Conservation (phyloP, 2,888 invertebrate genomes). For the Sericinus montela region DNA sequence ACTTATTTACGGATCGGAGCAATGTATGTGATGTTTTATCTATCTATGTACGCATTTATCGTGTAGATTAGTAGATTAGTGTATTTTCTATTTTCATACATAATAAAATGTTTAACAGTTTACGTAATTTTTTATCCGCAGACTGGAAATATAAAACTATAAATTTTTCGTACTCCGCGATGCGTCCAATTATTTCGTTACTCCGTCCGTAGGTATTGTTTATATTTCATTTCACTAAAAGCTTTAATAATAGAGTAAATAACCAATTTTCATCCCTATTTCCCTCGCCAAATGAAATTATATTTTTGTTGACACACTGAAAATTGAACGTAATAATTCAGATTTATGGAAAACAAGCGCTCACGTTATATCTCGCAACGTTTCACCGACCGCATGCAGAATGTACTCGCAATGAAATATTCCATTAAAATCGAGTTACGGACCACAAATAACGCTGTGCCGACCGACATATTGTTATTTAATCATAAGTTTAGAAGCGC, state of each 20-base stretch:
- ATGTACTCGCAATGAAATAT: conserved; percentile 13
- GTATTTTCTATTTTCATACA: too few relatives aligned
- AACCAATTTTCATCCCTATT: conserved; percentile 19
- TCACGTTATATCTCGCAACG: conserved; percentile 7
- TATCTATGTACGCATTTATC: too few relatives aligned
- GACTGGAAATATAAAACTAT: too few relatives aligned
- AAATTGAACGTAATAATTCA: conserved; percentile 19
- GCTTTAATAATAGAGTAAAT: conserved; percentile 20
- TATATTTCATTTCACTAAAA: conserved; percentile 18
- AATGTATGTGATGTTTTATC: too few relatives aligned
- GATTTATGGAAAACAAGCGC: conserved; percentile 13
- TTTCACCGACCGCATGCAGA: conserved; percentile 15
- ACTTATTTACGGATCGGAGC: too few relatives aligned
- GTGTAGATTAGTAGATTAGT: too few relatives aligned
- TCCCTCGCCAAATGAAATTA: conserved; percentile 18
- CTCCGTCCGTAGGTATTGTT: background rate
- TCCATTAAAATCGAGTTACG: conserved; percentile 16
- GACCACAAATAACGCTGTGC: conserved; percentile 19
- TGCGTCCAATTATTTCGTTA: background rate
- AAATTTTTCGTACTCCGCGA: background rate
- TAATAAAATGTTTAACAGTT: too few relatives aligned
- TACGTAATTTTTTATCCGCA: too few relatives aligned
- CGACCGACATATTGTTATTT: conserved; percentile 37
- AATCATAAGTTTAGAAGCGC: conserved; percentile 32
- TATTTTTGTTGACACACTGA: conserved; percentile 20